A percentile compares a stretch with the other conserved stretches of the same genome.
Evolutionary conservation across 2,797 vertebrate genomes (phyloP).

Genomic region (Bradypodion ventrale): DNA sequence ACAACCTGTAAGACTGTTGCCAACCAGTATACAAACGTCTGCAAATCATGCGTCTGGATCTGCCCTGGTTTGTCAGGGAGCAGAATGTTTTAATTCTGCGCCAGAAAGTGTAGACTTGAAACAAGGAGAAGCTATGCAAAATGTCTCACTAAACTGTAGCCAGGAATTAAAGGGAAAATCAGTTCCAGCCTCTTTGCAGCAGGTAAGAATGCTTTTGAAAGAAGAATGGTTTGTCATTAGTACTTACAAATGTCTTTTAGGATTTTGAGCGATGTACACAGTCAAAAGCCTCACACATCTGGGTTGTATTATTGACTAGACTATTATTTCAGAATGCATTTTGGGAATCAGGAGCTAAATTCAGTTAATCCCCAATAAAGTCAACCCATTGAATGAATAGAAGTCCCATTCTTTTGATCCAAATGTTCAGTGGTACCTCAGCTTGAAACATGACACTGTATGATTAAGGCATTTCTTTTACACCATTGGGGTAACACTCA

Average conservation of each 20-base stretch:
- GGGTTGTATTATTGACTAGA: neutral
- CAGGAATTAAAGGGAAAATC: conserved; percentile 65
- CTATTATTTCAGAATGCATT: neutral
- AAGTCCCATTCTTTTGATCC: too few relatives aligned
- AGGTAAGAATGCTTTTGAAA: conserved; percentile 69
- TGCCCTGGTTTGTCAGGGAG: conserved; percentile 48
- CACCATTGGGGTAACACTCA: neutral
- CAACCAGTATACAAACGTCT: conserved; percentile 71
- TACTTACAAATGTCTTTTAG: neutral
- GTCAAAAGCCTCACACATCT: neutral
- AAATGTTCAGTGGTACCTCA: neutral
- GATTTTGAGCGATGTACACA: neutral
- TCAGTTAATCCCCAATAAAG: too few relatives aligned
- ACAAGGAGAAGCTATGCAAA: conserved; percentile 80
- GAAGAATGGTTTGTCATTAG: neutral
- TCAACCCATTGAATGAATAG: too few relatives aligned
- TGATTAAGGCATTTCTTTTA: neutral
- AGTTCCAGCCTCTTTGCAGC: conserved; percentile 74
- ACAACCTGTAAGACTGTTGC: conserved; percentile 88
- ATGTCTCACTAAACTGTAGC: conserved; percentile 64
- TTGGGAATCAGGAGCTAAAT: neutral
- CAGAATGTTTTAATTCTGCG: conserved; percentile 59
- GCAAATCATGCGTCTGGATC: conserved; percentile 63
- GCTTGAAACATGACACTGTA: neutral
- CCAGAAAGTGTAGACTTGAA: conserved; percentile 70